Percentiles rank a stretch among this genome's conserved stretches.
Evolutionary conservation across 2,113 vertebrate species (phyloP).

Genomic region (Lophotis ruficrista): DNA sequence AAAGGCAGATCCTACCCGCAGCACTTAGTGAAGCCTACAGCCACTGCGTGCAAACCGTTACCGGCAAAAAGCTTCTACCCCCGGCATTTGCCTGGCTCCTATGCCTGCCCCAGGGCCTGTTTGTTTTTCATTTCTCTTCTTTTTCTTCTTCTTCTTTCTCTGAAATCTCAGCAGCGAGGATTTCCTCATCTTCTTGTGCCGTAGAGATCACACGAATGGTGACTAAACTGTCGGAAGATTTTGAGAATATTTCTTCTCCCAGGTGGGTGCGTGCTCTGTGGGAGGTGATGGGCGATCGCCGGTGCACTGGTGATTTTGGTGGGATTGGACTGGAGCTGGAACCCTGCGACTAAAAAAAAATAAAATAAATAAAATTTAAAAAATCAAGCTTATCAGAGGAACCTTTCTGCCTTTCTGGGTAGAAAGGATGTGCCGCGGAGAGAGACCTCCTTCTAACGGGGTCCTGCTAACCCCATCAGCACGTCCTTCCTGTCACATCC

Average conservation of each 20-base stretch:
- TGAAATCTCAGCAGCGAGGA: slow-evolving; percentile 76
- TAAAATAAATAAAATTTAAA: no score
- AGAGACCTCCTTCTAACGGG: neutral
- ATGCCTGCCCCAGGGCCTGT: neutral
- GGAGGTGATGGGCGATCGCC: slow-evolving; percentile 51
- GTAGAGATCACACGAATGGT: slow-evolving; percentile 74
- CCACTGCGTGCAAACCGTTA: neutral
- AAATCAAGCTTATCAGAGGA: no score
- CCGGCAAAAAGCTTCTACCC: neutral
- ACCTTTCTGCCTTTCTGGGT: no score
- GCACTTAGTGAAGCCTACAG: neutral
- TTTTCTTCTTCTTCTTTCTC: slow-evolving; percentile 24
- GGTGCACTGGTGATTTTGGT: slow-evolving; percentile 70
- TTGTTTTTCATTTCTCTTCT: neutral
- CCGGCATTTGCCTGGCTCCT: neutral
- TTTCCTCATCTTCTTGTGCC: slow-evolving; percentile 68
- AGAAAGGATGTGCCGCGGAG: accelerated
- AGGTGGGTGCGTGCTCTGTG: neutral
- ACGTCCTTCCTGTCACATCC: accelerated
- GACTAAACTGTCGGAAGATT: slow-evolving; percentile 72
- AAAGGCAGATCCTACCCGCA: neutral
- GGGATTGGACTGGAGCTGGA: slow-evolving; percentile 57
- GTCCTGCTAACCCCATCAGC: neutral
- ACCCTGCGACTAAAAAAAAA: slow-evolving; percentile 29
- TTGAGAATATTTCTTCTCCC: slow-evolving; percentile 27